phyloP scores from a whole-genome alignment of 2,797 vertebrate genomes.

The Rhincodon typus region DNA sequence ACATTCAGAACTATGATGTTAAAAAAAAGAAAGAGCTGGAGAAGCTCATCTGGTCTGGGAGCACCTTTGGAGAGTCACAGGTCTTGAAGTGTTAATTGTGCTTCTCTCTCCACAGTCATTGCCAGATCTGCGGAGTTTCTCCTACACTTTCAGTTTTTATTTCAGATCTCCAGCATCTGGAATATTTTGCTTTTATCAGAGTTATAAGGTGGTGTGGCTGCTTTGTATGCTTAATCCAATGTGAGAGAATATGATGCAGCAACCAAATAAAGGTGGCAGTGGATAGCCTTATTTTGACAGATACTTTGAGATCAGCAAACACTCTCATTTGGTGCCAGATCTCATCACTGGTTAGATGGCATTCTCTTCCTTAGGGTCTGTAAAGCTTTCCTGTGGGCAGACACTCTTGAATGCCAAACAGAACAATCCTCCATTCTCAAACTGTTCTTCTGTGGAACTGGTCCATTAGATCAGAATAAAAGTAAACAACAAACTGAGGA shows the following conservation, averaged over 20 bases:
- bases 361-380: neutral
- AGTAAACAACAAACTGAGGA: too few species aligned
- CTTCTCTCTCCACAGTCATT: too few species aligned
- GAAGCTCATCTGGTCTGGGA: too few species aligned
- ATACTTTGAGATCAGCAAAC: neutral
- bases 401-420: neutral
- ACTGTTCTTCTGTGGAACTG: neutral
- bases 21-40: too few species aligned
- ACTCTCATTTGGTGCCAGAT: neutral
- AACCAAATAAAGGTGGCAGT: neutral
- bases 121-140: too few species aligned
- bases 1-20: neutral
- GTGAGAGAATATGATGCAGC: neutral
- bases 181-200: neutral
- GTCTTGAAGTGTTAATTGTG: too few species aligned
- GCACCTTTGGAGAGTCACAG: too few species aligned
- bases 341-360: neutral
- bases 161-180: too few species aligned
- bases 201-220: neutral
- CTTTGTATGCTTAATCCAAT: neutral
- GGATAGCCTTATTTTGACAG: neutral
- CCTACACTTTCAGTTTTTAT: too few species aligned
- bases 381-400: neutral
- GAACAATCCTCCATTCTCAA: neutral
- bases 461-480: neutral